A percentile compares a stretch with the other conserved stretches of the same genome.
Evolutionary conservation across 2,797 vertebrate species (phyloP).

Genomic region (Varecia variegata): DNA sequence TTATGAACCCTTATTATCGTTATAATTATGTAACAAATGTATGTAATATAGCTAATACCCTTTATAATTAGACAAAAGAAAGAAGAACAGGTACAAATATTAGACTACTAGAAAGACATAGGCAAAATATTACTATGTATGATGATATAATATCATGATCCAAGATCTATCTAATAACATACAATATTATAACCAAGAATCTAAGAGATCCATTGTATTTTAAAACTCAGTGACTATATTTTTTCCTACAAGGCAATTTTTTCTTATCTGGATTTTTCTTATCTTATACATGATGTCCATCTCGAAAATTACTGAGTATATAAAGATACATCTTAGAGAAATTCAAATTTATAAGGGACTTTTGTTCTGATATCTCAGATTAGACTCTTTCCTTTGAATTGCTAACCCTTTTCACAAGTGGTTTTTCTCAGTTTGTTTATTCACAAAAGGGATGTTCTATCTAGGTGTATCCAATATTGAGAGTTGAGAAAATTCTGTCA

Average conservation of each 20-base stretch:
- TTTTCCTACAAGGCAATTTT: background rate
- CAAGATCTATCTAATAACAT: background rate
- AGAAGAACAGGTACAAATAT: background rate
- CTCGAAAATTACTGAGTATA: background rate
- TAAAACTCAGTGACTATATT: background rate
- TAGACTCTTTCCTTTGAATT: background rate
- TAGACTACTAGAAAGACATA: background rate
- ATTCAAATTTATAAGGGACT: background rate
- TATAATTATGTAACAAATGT: background rate
- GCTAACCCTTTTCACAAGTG: background rate
- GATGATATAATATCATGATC: background rate
- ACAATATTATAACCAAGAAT: background rate
- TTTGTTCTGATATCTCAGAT: background rate
- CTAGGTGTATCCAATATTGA: background rate
- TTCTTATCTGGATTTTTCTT: background rate
- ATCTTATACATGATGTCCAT: background rate
- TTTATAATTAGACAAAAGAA: background rate
- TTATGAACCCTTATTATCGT: background rate
- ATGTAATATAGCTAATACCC: background rate
- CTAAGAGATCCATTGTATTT: background rate
- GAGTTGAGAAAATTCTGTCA: background rate
- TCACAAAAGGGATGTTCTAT: background rate
- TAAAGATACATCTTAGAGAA: background rate
- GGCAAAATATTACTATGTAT: background rate
- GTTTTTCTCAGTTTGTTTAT: background rate